Evolutionary conservation across 2,888 invertebrate genomes (phyloP), one percentile per base, ranked within the genome.

Genomic region (Seira musarum): DNA sequence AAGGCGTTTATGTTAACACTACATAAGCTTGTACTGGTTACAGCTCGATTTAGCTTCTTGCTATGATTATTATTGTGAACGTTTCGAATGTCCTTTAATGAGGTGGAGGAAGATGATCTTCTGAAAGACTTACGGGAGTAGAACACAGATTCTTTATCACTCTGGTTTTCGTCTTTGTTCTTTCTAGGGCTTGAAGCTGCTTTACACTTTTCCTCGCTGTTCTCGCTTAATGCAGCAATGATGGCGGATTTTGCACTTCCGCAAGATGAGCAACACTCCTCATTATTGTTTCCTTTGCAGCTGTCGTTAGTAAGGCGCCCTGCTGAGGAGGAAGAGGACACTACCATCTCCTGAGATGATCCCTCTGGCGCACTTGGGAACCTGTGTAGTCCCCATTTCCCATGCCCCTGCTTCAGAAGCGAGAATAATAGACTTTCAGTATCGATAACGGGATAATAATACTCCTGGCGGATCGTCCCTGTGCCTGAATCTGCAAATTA

Each of bases 131-230:
- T 64, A n/a, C 10, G 80, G 80, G 74, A 65, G 25, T 22, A 21
- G 80, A 80, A 80, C 80, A 76, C 80, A 80, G 53, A n/a, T 17
- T 80, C 69, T n/a, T 35, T 75, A 80, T 80, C 74, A 80, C 76
- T 72, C 24, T 22, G 22, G 53, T 25, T 72, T 5, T 40, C 68
- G 22, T 63, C 67, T 67, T 71, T 66, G 69, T 60, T 63, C 25
- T 46, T 53, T 30, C 30, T 10, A 6, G 65, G 35, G 13, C 19
- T 60, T 5, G 13, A 35, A 30, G 1, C 40, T 2, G 35, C 53
- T 13, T 57, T 21, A 53, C 35, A 40, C 30, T 67, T 71, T 60
- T 60, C 46, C n/a, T n/a, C n/a, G n/a, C n/a, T n/a, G n/a, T n/a
- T n/a, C n/a, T n/a, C n/a, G 63, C 68, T 67, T 61, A 49, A 0